Percentiles rank a stretch among this genome's conserved stretches.
Conservation (phyloP, 1,140 invertebrate genomes). For the Sinonovacula constricta region DNA sequence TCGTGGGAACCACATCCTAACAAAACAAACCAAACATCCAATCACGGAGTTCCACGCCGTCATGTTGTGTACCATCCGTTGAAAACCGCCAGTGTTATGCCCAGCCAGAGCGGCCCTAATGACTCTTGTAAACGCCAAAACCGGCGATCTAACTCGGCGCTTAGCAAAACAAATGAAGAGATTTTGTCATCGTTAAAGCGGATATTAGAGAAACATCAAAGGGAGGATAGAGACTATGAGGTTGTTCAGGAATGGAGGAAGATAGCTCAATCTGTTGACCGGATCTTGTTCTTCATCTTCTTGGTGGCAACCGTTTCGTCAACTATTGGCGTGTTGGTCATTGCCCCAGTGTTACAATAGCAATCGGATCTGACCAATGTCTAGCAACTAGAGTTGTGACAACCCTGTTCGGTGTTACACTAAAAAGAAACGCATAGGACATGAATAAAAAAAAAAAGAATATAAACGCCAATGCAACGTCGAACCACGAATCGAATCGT, state of each 20-base stretch:
- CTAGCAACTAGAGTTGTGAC: too few relatives aligned
- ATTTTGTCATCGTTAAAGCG: slow-evolving; percentile 70
- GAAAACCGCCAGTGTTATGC: neutral
- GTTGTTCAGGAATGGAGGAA: slow-evolving; percentile 81
- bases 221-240: slow-evolving; percentile 62
- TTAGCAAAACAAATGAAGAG: slow-evolving; percentile 67
- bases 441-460: too few relatives aligned
- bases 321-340: slow-evolving; percentile 79
- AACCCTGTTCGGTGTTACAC: too few relatives aligned
- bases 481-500: too few relatives aligned
- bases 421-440: too few relatives aligned
- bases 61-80: neutral
- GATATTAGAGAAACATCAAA: slow-evolving; percentile 70
- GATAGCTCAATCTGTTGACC: slow-evolving; percentile 81
- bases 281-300: slow-evolving; percentile 83
- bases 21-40: neutral
- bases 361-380: too few relatives aligned
- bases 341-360: slow-evolving; percentile 63
- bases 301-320: slow-evolving; percentile 80
- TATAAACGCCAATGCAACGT: too few relatives aligned
- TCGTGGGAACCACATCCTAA: too few relatives aligned
- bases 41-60: neutral
- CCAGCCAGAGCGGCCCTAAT: neutral
- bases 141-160: slow-evolving; percentile 10
- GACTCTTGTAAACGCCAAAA: neutral